Conservation (phyloP, 2,113 vertebrate species). For the Malurus elegans region DNA sequence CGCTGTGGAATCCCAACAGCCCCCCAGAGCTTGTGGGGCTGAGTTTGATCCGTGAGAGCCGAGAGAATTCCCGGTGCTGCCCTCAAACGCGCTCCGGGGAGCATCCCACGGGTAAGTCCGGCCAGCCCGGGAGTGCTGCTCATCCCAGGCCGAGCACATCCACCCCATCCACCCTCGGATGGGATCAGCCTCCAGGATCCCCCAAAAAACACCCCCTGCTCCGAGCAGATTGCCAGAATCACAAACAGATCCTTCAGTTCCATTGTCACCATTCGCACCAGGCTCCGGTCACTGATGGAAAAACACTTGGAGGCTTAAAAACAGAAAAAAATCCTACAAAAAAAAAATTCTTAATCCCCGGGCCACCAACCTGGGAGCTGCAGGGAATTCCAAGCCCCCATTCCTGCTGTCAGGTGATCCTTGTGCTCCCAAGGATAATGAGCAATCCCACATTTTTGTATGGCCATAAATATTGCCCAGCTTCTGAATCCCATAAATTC, state of each 20-base stretch:
- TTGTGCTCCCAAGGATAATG: accelerated
- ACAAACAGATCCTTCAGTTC: neutral
- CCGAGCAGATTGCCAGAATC: neutral
- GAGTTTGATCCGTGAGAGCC: neutral
- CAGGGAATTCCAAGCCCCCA: accelerated
- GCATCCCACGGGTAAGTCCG: neutral
- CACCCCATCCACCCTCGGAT: neutral
- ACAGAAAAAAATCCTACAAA: too few relatives aligned
- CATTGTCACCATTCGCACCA: accelerated
- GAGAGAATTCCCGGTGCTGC: neutral
- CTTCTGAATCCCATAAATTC: accelerated
- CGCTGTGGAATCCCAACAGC: neutral
- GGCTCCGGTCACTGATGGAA: accelerated
- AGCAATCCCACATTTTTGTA: accelerated
- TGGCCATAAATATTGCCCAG: accelerated
- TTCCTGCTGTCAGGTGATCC: neutral
- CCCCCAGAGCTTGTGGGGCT: neutral
- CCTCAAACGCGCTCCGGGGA: neutral
- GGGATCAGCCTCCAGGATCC: neutral
- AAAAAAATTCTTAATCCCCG: accelerated
- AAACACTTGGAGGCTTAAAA: neutral
- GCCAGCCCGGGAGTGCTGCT: neutral
- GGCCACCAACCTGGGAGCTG: accelerated
- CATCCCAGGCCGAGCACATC: accelerated
- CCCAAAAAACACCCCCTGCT: neutral